phyloP scores from a whole-genome alignment of 2,888 invertebrate species.

The Cosmopolites sordidus region DNA sequence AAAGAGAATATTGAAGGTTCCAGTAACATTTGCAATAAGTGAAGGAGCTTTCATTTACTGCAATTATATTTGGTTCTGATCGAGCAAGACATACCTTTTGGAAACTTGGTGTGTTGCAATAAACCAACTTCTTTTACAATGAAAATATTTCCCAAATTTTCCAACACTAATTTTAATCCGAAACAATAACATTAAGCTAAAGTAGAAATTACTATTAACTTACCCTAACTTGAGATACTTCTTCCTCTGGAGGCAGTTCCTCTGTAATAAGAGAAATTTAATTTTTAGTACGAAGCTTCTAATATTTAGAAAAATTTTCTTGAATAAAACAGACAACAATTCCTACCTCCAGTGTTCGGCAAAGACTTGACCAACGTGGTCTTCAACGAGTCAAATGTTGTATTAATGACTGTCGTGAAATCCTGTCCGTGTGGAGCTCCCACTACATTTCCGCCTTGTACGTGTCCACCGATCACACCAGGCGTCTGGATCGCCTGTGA shows the following conservation, averaged over 20 bases:
- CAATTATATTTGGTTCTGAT: too few species aligned
- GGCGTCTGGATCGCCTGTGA: background rate
- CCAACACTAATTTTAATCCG: too few species aligned
- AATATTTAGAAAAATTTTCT: too few species aligned
- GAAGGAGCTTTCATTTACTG: too few species aligned
- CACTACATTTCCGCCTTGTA: slow-evolving; percentile 6
- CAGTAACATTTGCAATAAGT: too few species aligned
- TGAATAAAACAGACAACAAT: background rate
- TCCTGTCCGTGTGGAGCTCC: slow-evolving; percentile 28
- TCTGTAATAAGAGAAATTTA: slow-evolving; percentile 34
- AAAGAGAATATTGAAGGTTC: too few species aligned
- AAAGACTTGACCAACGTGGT: slow-evolving; percentile 38
- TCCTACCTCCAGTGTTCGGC: slow-evolving; percentile 35
- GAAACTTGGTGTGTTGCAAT: too few species aligned
- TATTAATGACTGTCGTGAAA: slow-evolving; percentile 43
- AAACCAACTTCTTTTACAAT: too few species aligned
- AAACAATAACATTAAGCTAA: too few species aligned
- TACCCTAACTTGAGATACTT: slow-evolving; percentile 37
- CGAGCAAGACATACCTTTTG: too few species aligned
- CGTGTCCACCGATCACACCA: background rate
- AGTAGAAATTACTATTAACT: slow-evolving; percentile 22
- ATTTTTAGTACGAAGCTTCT: too few species aligned
- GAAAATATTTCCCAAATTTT: too few species aligned
- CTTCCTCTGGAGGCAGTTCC: slow-evolving; percentile 32
- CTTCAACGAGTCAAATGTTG: slow-evolving; percentile 43